phyloP scores from a whole-genome alignment of 2,113 vertebrate species.

The Diadophis punctatus region DNA sequence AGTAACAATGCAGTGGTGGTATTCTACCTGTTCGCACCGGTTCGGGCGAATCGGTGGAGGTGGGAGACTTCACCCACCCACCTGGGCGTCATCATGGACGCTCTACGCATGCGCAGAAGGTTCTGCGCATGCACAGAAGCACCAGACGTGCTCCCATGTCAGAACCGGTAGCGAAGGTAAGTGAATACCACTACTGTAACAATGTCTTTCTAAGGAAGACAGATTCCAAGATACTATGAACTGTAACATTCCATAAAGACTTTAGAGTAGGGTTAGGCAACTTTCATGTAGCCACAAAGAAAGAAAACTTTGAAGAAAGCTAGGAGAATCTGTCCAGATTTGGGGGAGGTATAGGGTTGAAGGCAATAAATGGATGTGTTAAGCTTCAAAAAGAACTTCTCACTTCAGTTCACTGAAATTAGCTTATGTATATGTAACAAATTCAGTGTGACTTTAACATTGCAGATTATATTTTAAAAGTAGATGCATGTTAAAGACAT shows the following conservation, averaged over 20 bases:
- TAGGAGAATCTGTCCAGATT: neutral
- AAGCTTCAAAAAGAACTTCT: neutral
- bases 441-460: neutral
- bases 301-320: neutral
- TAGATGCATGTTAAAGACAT: neutral
- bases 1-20: neutral
- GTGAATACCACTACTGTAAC: neutral
- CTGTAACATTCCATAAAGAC: neutral
- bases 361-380: neutral
- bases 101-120: too few relatives aligned
- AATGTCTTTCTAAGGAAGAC: neutral
- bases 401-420: neutral
- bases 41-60: too few relatives aligned
- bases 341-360: neutral
- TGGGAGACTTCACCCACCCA: too few relatives aligned
- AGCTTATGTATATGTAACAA: neutral
- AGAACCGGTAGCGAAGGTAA: too few relatives aligned
- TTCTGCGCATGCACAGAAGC: too few relatives aligned
- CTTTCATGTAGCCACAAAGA: neutral
- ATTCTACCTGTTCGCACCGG: too few relatives aligned
- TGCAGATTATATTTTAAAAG: neutral
- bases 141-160: too few relatives aligned
- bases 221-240: neutral
- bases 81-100: too few relatives aligned
- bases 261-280: neutral